phyloP scores from a whole-genome alignment of 2,113 vertebrate genomes.

The Grus americana region DNA sequence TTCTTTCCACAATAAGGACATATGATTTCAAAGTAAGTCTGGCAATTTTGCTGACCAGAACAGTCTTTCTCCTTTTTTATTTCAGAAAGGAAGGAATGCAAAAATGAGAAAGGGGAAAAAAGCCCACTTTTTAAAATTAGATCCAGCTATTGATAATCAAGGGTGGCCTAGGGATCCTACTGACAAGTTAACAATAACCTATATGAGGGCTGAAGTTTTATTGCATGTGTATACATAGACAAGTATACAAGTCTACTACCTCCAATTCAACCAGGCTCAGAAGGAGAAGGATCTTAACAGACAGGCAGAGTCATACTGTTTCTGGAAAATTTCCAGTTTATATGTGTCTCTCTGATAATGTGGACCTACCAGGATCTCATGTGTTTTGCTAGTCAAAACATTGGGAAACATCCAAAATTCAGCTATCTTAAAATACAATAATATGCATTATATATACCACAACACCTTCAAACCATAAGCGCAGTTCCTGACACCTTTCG shows the following conservation, averaged over 20 bases:
- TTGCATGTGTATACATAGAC: not conserved
- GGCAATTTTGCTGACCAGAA: not conserved
- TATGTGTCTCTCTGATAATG: not conserved
- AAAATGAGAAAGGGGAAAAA: not conserved
- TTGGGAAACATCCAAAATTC: conserved; percentile 33
- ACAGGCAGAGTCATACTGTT: not conserved
- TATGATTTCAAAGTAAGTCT: not conserved
- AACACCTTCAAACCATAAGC: not conserved
- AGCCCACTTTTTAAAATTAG: not conserved
- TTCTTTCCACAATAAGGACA: not conserved
- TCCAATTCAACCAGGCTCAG: not conserved
- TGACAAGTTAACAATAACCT: not conserved
- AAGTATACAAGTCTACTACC: not conserved
- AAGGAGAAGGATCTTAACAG: not conserved
- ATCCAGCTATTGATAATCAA: not conserved
- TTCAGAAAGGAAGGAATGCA: not conserved
- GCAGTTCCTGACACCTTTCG: not conserved
- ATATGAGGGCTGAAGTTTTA: not conserved
- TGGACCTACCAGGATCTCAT: not conserved
- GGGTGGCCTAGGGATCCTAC: not conserved
- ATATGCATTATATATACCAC: not conserved
- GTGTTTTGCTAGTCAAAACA: conserved; percentile 44
- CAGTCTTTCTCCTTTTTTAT: not conserved
- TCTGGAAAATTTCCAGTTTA: conserved; percentile 5
- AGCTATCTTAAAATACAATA: not conserved